Evolutionary conservation across 2,888 invertebrate genomes (phyloP).

Genomic region (Villa cingulata): DNA sequence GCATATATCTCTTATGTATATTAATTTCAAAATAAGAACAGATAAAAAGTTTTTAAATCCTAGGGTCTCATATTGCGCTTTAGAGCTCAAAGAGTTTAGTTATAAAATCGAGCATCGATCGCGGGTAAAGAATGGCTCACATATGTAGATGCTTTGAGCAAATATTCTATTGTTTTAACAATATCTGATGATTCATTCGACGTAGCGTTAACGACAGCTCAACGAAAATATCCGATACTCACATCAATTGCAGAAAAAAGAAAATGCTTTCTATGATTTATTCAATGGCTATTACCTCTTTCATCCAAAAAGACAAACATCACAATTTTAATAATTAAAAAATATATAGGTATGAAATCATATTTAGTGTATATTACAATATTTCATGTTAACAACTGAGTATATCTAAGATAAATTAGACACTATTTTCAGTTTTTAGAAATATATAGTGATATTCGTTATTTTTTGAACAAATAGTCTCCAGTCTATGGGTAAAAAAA

Average conservation of each 20-base stretch:
- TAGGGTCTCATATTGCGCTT: conserved; percentile 15
- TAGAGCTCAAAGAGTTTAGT: conserved; percentile 14
- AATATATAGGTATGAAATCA: too few species aligned
- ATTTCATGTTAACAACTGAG: too few species aligned
- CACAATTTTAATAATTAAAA: too few species aligned
- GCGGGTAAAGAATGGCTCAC: conserved; percentile 18
- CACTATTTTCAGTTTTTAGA: too few species aligned
- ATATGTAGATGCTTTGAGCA: conserved; percentile 22
- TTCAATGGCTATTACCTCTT: background rate
- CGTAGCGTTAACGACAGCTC: conserved; percentile 7
- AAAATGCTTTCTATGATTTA: background rate
- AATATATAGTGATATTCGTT: too few species aligned
- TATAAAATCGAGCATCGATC: conserved; percentile 15
- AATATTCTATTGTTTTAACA: conserved; percentile 8
- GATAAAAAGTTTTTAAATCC: conserved; percentile 15
- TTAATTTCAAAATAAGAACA: conserved; percentile 18
- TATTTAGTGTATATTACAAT: too few species aligned
- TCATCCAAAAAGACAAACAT: too few species aligned
- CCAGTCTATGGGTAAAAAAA: too few species aligned
- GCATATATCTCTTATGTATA: too few species aligned
- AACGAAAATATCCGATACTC: conserved; percentile 14
- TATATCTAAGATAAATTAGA: too few species aligned
- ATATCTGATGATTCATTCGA: conserved; percentile 8
- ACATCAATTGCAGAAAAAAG: conserved; percentile 9
- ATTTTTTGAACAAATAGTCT: too few species aligned